Conservation (phyloP, 1,140 invertebrate genomes). For the Drosophila equinoxialis region DNA sequence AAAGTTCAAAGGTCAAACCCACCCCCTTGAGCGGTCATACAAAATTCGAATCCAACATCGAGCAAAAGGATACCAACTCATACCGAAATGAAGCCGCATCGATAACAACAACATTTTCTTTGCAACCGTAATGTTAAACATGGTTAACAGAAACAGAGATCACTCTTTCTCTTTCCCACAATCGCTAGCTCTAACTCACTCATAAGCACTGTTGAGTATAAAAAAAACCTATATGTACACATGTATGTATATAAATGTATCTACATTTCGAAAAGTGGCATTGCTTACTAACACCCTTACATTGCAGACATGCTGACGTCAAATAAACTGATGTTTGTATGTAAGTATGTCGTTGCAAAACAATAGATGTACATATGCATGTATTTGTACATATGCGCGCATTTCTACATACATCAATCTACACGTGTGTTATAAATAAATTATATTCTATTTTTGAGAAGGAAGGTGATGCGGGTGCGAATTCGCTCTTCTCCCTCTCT, state of each 20-base stretch:
- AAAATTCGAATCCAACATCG: too few species aligned
- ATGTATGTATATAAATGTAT: not conserved
- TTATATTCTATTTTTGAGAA: not conserved
- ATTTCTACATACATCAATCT: too few species aligned
- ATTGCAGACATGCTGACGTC: not conserved
- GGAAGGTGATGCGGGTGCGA: not conserved
- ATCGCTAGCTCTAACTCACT: too few species aligned
- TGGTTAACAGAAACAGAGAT: not conserved
- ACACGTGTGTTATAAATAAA: too few species aligned
- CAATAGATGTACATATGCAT: too few species aligned
- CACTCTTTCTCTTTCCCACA: slow-evolving; percentile 1
- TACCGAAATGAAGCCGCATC: not conserved
- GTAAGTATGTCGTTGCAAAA: not conserved
- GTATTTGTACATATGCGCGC: too few species aligned
- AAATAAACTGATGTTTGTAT: slow-evolving; percentile 1
- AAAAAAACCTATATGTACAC: not conserved
- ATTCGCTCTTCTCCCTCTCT: not conserved
- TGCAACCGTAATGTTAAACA: not conserved
- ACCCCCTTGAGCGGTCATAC: too few species aligned
- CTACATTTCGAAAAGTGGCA: slow-evolving; percentile 8
- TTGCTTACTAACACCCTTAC: not conserved
- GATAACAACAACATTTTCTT: slow-evolving; percentile 3
- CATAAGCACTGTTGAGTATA: not conserved
- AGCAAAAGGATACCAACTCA: too few species aligned
- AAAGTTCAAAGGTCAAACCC: too few species aligned